phyloP scores from a whole-genome alignment of 2,888 invertebrate genomes.

The Cetonia aurata region DNA sequence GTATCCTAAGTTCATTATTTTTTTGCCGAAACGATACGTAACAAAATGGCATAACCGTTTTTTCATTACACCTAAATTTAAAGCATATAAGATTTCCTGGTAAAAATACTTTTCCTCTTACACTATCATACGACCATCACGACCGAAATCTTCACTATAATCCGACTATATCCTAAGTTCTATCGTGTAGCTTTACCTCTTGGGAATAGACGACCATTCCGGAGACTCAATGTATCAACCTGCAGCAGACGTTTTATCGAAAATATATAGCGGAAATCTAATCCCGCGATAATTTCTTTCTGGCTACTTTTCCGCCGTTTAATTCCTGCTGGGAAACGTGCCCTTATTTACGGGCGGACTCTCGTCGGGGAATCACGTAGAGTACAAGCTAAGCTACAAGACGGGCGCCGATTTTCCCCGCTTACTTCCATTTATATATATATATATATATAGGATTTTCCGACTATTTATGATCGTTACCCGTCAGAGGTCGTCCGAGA shows the following conservation, averaged over 20 bases:
- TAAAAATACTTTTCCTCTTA: background rate
- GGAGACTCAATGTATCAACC: constrained; percentile 13
- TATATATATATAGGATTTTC: no score
- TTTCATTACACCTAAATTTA: no score
- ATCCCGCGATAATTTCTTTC: constrained; percentile 33
- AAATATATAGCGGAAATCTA: constrained; percentile 24
- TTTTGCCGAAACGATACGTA: no score
- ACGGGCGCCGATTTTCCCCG: no score
- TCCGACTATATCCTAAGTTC: background rate
- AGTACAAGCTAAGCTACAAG: no score
- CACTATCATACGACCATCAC: no score
- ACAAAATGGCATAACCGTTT: no score
- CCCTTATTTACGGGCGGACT: constrained; percentile 11
- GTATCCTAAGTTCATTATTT: no score
- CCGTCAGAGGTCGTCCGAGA: no score
- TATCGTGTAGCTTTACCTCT: background rate
- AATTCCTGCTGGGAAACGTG: constrained; percentile 23
- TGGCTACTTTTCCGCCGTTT: constrained; percentile 23
- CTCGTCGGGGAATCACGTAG: constrained; percentile 13
- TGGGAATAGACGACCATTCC: constrained; percentile 12
- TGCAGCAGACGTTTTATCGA: constrained; percentile 3
- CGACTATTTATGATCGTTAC: no score
- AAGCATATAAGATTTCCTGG: background rate
- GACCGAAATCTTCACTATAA: no score
- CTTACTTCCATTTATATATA: no score